Base-by-base conservation (phyloP, 2,888 invertebrate species). In the Harpalus rubripes region DNA sequence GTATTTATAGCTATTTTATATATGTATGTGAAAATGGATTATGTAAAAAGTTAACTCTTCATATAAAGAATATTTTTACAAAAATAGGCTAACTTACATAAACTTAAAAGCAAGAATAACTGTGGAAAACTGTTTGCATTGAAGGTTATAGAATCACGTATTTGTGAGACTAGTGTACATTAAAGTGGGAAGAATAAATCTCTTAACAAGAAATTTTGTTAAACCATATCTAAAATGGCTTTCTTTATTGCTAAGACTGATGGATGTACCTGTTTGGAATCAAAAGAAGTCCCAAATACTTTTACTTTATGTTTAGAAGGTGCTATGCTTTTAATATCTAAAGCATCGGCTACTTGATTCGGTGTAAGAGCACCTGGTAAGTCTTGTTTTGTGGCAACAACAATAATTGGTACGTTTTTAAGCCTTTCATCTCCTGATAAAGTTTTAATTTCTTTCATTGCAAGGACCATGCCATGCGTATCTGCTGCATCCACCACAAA, bases 351-450 rank as follows among this genome's bases (percentile, higher is more conserved):
- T 2, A 91, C 88, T 87, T 90, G 87, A 15, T 90, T 89, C 7
- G 90, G 89, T 83, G 86, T 89, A 86, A 91, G 78, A 12, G 90
- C 89, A 85, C 88, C 88, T 7, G 88, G 88, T 78, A 88, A 88
- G 87, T 91, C 91, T 90, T 91, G 91, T 87, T 91, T 91, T 85
- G 91, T 91, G 7, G 91, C 91, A 65, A 91, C 86, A 4, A 91
- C 89, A 86, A 91, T 87, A 81, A 91, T 89, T 41, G 91, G 91
- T 63, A 91, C 90, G 68, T 88, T 88, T 39, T 90, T 89, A 86
- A 91, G 88, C 86, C 91, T 89, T 26, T 88, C 88, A 87, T 91
- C 91, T 5, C 91, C 90, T 74, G 91, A 87, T 68, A 91, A 88
- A 85, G 90, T 89, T 86, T 91, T 91, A 1, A 91, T 87, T 68